Evolutionary conservation across 2,888 invertebrate genomes (phyloP), one percentile per base, ranked within the genome.

Genomic region (Dasypogon diadema): DNA sequence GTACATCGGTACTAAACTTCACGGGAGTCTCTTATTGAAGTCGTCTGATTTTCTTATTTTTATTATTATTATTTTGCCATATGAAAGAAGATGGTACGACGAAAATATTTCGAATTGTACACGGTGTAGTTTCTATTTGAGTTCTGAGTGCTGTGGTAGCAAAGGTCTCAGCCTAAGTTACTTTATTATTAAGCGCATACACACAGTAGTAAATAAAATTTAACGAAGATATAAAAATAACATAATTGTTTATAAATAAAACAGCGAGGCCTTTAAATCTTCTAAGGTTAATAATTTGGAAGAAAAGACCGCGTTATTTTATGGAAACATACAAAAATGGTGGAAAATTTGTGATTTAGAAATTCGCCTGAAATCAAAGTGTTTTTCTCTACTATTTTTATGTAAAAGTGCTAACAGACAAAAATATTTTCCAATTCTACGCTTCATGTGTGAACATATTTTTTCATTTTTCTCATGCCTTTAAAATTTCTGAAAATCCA

Each of bases 91-190:
- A 55, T 51, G 55, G 56, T 56, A 22, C 37, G 72, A 56, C 46
- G 42, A 63, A 42, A 60, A 65, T 65, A 46, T 65, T 65, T 65
- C 37, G 24, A 24, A 65, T 48, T 58, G 42, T 24, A 48, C 24
- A 73, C 51, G 46, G 26, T 26, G 70, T 77, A 75, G 75, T 77
- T 77, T 37, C 75, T 74, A 73, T 75, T 75, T 74, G 77, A 77
- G 30, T 76, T 78, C 70, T 75, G 73, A 63, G 24, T 46, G 65
- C 65, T 65, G 46, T 24, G 65, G 65, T 24, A 65, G 65, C 63
- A 42, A 65, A 37, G 37, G 60, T 60, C 21, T 42, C n/a, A 42
- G 8, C 42, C n/a, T 3, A 42, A 12, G 0, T 12, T 3, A 6
- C 12, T 12, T 42, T 12, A 1, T 12, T 12, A 42, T 42, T 42